Evolutionary conservation across 2,113 vertebrate species (phyloP).

Genomic region (Odontophorus gujanensis): DNA sequence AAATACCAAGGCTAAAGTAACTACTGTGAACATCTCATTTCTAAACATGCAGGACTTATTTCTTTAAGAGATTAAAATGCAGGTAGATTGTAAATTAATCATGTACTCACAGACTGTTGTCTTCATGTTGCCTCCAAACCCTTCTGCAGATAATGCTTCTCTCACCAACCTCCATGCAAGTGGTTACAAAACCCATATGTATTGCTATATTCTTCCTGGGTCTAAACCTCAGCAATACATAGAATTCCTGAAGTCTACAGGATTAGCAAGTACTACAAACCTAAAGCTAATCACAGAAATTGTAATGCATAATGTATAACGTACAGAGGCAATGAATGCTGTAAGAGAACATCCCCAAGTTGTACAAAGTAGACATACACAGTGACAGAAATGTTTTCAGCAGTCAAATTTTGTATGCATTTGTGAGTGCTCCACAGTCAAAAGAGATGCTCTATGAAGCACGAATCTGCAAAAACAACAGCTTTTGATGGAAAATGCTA

Average conservation of each 20-base stretch:
- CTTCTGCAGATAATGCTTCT: not conserved
- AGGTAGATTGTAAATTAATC: not conserved
- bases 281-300: not conserved
- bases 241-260: not conserved
- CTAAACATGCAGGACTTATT: not conserved
- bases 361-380: not conserved
- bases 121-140: not conserved
- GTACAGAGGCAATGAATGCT: not conserved
- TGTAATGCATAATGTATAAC: not conserved
- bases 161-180: not conserved
- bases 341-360: not conserved
- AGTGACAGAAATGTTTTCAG: not conserved
- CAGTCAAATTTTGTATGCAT: not conserved
- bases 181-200: not conserved
- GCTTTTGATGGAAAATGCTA: not conserved
- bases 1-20: not conserved
- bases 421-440: not conserved
- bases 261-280: not conserved
- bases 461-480: not conserved
- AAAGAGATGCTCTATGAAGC: not conserved
- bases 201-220: not conserved
- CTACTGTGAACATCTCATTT: not conserved
- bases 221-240: not conserved
- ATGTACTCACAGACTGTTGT: not conserved
- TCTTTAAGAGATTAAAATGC: not conserved